phyloP scores from a whole-genome alignment of 92 coral and sea anemone species.

The Actinernus sp. region DNA sequence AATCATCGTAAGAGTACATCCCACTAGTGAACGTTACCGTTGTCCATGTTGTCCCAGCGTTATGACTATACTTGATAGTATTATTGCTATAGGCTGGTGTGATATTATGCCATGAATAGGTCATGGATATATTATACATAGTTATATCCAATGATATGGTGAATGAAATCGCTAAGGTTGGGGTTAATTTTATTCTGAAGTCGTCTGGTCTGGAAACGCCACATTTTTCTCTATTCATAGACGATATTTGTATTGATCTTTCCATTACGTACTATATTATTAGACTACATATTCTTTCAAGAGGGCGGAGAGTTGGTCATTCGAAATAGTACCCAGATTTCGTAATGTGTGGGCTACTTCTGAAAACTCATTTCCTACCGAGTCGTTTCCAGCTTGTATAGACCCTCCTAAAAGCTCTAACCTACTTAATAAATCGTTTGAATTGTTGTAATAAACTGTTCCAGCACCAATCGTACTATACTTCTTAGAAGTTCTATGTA shows the following conservation, averaged over 20 bases:
- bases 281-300: conserved; percentile 13
- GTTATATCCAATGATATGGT: conserved; percentile 10
- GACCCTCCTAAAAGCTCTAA: conserved; percentile 6
- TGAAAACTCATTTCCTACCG: neutral
- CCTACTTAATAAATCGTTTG: neutral
- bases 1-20: conserved; percentile 7
- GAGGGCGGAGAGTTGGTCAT: conserved; percentile 3
- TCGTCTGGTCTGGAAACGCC: conserved; percentile 12
- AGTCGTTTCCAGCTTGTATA: conserved; percentile 21
- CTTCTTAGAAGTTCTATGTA: conserved; percentile 32
- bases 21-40: conserved; percentile 10
- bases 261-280: neutral
- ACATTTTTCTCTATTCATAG: conserved; percentile 1
- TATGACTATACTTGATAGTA: neutral
- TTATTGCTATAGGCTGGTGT: conserved; percentile 2
- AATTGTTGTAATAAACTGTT: conserved; percentile 16
- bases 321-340: neutral
- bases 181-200: conserved; percentile 20
- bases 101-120: conserved; percentile 32
- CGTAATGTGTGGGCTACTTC: conserved; percentile 10
- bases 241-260: conserved; percentile 22
- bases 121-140: conserved; percentile 14
- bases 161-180: neutral
- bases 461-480: conserved; percentile 21
- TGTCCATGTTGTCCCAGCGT: neutral